Conservation (phyloP, 1,140 invertebrate genomes). For the Solen grandis region DNA sequence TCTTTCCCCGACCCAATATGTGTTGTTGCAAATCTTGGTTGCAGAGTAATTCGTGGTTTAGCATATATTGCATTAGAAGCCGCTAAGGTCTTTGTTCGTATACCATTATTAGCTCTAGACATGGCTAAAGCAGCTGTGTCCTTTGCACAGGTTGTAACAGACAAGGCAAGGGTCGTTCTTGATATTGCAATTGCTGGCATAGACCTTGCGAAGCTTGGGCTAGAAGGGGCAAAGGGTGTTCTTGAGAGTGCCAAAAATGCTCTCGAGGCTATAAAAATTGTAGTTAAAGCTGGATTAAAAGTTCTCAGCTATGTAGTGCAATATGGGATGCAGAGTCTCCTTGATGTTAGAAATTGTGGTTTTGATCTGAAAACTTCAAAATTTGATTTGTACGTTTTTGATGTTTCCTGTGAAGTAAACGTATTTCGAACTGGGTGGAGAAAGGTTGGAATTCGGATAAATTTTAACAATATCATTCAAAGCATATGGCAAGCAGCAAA, state of each 20-base stretch:
- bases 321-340: constrained; percentile 25
- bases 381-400: constrained; percentile 1
- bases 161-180: constrained; percentile 35
- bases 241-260: constrained; percentile 27
- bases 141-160: constrained; percentile 25
- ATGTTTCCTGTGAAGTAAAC: constrained; percentile 23
- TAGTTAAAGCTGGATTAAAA: constrained; percentile 20
- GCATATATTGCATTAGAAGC: constrained; percentile 32
- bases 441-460: constrained; percentile 3
- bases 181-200: constrained; percentile 15
- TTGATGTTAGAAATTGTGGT: constrained; percentile 43
- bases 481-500: constrained; percentile 44
- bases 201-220: constrained; percentile 5
- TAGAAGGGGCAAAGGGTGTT: constrained; percentile 19
- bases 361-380: constrained; percentile 17
- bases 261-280: constrained; percentile 21
- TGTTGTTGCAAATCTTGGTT: constrained; percentile 11
- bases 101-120: constrained; percentile 23
- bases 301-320: constrained; percentile 19
- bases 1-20: constrained; percentile 37
- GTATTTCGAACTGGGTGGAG: constrained; percentile 17
- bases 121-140: constrained; percentile 13
- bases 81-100: constrained; percentile 19
- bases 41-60: constrained; percentile 8
- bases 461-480: constrained; percentile 28